Evolutionary conservation across 35 echinoderm and acorn worm genomes (phyloP).

Genomic region (Nesometra sesokonis): DNA sequence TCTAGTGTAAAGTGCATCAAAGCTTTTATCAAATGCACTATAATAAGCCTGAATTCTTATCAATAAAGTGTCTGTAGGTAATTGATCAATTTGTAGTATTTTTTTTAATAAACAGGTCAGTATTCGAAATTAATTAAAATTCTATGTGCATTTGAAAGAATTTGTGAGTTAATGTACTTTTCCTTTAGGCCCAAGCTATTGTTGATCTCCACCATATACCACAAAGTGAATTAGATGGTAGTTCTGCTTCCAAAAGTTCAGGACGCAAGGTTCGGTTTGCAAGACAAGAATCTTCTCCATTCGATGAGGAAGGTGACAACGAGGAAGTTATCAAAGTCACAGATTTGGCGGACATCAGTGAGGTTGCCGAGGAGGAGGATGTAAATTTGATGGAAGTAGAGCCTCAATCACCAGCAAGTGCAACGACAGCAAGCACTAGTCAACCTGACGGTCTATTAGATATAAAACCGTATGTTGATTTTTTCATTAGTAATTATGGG

Average conservation of each 20-base stretch:
- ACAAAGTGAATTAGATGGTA: neutral
- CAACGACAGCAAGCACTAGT: neutral
- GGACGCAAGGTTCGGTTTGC: constrained; percentile 9
- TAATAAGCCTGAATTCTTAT: no score
- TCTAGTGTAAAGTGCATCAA: no score
- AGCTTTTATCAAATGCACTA: no score
- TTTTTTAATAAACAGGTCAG: no score
- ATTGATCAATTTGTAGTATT: no score
- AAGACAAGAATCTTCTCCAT: constrained; percentile 9
- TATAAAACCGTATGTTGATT: neutral
- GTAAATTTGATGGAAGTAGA: neutral
- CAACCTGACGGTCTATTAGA: neutral
- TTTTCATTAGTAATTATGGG: no score
- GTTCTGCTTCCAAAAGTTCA: neutral
- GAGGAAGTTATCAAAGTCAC: neutral
- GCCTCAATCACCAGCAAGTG: no score
- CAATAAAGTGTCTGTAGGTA: no score
- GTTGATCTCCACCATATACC: neutral
- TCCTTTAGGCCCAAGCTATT: neutral
- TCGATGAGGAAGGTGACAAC: neutral
- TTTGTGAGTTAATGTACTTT: no score
- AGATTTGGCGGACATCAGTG: neutral
- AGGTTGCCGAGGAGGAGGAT: neutral
- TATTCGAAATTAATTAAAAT: no score
- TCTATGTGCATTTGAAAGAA: no score